Evolutionary conservation across 1,140 invertebrate species (phyloP), one percentile per base, ranked within the genome.

Genomic region (Diprion similis): DNA sequence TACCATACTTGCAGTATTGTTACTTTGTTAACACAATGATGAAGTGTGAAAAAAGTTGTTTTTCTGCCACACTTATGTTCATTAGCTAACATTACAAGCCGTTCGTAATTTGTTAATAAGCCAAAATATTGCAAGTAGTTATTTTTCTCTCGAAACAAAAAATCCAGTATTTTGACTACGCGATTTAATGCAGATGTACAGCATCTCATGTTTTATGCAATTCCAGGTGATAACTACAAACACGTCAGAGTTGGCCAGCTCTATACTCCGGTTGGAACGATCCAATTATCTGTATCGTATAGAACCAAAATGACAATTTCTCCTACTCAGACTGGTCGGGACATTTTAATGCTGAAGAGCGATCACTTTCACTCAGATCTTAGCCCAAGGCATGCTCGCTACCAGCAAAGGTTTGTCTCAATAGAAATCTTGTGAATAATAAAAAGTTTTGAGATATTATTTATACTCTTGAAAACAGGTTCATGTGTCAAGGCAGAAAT

Each of bases 291-390:
- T 10, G 93, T 97, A 11, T 92, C 92, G 0, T 97, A 97, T 82
- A 90, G 96, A 79, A 96, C 95, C 6, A 96, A 96, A 88, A 93
- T 97, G 89, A 95, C 95, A 2, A 95, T 97, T 82, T 94, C 95
- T 4, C 95, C 95, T 10, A 95, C 95, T 75, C 92, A 93, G 71
- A 90, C 91, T 10, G 90, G 90, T 66, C 91, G 91, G 71, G 92
- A 93, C 74, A 90, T 92, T 4, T 93, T 97, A 68, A 93, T 97
- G 90, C 83, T 97, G 3, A 97, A 97, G 82, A 97, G 96, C 84
- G 95, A 97, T 88, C 95, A 98, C 86, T 97, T 97, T 86, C 91
- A 92, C 78, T 90, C 92, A 4, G 94, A 94, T 85, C 86, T 92
- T 75, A 95, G 94, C 88, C 93, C 92, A 19, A 91, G 91, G 78